Evolutionary conservation across 2,888 invertebrate genomes (phyloP).

Genomic region (Pterobdella sp.): DNA sequence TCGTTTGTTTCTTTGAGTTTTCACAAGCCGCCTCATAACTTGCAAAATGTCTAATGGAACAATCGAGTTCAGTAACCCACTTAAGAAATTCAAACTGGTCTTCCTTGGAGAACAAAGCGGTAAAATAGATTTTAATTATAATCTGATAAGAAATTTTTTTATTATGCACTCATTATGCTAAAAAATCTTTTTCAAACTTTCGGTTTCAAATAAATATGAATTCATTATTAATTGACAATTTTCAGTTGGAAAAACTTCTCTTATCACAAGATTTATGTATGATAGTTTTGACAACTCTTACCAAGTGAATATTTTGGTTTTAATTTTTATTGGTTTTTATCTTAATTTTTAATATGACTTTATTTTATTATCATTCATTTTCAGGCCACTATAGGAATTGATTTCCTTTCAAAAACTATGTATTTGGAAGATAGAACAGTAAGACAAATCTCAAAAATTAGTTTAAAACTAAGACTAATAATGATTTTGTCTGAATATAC

Average conservation of each 20-base stretch:
- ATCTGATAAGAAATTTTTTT: background rate
- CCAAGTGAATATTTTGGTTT: conserved; percentile 62
- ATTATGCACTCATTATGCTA: background rate
- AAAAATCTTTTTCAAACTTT: background rate
- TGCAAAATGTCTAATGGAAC: conserved; percentile 28
- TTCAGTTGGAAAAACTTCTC: conserved; percentile 56
- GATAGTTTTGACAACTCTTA: conserved; percentile 99
- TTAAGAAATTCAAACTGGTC: conserved; percentile 96
- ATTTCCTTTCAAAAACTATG: conserved; percentile 99
- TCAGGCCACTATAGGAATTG: conserved; percentile 97
- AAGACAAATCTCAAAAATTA: conserved; percentile 43
- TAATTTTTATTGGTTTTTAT: conserved; percentile 1
- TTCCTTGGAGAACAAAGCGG: conserved; percentile 92
- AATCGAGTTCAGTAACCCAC: conserved; percentile 87
- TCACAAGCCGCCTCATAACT: background rate
- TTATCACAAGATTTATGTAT: conserved; percentile 99
- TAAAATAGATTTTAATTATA: conserved; percentile 39
- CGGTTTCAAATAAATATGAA: background rate
- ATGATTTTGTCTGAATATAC: background rate
- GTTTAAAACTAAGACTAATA: background rate
- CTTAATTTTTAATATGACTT: background rate
- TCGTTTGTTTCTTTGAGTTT: background rate
- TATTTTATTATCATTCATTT: conserved; percentile 42
- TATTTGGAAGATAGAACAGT: conserved; percentile 95
- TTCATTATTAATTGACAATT: background rate